Base-by-base conservation (phyloP, 2,888 invertebrate genomes). In the Melanostoma mellinum region DNA sequence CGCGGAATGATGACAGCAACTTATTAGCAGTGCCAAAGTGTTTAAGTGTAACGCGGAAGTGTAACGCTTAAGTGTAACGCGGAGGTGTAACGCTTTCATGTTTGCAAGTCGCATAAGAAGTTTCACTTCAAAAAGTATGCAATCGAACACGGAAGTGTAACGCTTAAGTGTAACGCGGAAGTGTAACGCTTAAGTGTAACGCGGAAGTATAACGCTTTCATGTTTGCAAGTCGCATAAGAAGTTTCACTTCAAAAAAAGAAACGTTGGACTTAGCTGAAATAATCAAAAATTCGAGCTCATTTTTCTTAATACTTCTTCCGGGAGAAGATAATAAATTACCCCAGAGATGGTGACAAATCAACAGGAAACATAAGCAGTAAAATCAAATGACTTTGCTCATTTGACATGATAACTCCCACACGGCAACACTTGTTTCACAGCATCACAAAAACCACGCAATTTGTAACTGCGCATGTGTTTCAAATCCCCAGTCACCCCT, bases 261-360 rank as follows among this genome's bases (percentile, higher is more conserved):
- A 10, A 10, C 46, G 8, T 30, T 9, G 6, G 48, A 20, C n/a
- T 38, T 36, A 32, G 10, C n/a, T n/a, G 9, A 42, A 30, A 4
- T 33, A 60, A n/a, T 58, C 32, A 38, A 20, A 20, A 20, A 20
- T 38, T n/a, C 30, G n/a, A 63, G 3, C 8, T 50, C 38, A 63
- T 50, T 38, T 6, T 63, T 63, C 38, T 50, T 38, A 50, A 63
- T 50, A 50, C n/a, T 36, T 63, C 48, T 63, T 63, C 6, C 2
- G 63, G 36, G 63, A n/a, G 10, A 48, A 20, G 38, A 30, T 48
- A 63, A 50, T 30, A 50, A 63, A 63, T 63, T 48, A 50, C 63
- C 30, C 38, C 5, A 63, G 63, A 63, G 63, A 63, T 63, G 38
- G 48, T 63, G 50, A 63, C 36, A 63, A 63, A 63, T 63, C 63